These are phyloP conservation scores for Aramus guarauna DNA, from an alignment of 2,113 vertebrate genomes.

Conservation along the genomic window DNA sequence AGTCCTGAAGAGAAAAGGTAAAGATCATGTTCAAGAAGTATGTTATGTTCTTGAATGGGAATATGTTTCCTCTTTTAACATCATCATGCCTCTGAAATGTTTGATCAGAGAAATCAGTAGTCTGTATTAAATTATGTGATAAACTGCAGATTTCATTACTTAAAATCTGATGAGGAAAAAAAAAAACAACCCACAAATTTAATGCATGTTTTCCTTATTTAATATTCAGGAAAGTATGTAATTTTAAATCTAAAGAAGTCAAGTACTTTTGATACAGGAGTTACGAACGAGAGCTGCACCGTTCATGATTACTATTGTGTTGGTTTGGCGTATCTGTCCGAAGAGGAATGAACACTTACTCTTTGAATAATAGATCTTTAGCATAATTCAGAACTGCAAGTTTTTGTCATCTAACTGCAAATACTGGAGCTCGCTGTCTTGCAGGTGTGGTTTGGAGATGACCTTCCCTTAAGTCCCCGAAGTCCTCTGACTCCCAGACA, in stretches of 20 bases:
- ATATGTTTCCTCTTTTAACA: neutral
- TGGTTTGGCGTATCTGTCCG: neutral
- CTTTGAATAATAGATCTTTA: neutral
- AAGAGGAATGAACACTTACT: neutral
- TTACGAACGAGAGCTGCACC: neutral
- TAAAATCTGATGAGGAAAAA: neutral
- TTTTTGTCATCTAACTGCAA: neutral
- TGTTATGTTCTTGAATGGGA: neutral
- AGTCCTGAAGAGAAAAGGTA: neutral
- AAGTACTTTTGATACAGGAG: neutral
- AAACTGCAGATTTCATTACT: neutral
- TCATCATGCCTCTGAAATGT: neutral
- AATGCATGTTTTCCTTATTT: neutral
- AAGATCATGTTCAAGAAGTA: neutral
- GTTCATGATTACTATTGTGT: neutral
- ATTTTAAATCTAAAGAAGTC: neutral
- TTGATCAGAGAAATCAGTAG: neutral
- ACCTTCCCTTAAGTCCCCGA: constrained; percentile 81
- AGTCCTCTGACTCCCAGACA: constrained; percentile 83
- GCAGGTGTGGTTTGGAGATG: constrained; percentile 92
- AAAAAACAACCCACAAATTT: neutral
- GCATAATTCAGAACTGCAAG: neutral
- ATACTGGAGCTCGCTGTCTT: neutral
- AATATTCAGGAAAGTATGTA: neutral
- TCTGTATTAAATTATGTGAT: neutral